Evolutionary conservation across 1,140 invertebrate species (phyloP).

Genomic region (Rhagoletis pomonella): DNA sequence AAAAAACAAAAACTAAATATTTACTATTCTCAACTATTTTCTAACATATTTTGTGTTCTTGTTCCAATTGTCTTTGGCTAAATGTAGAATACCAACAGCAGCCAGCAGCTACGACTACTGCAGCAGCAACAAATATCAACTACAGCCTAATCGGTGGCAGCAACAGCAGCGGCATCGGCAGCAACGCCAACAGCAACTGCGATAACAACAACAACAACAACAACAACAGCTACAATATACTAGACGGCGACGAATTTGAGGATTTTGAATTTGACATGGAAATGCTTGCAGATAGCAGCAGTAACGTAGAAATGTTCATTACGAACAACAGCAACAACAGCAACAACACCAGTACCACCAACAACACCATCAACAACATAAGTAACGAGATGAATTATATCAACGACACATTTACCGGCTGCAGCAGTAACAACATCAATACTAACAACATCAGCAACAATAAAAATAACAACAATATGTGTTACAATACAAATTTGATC

Average conservation of each 20-base stretch:
- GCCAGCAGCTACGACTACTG: conserved; percentile 67
- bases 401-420: conserved; percentile 34
- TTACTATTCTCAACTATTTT: neutral
- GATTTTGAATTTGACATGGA: conserved; percentile 69
- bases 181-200: conserved; percentile 50
- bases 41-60: neutral
- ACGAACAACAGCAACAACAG: conserved; percentile 48
- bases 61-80: neutral
- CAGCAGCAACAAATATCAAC: conserved; percentile 55
- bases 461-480: neutral
- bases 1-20: no score
- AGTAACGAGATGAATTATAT: neutral
- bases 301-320: conserved; percentile 44
- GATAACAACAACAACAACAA: conserved; percentile 60
- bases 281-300: conserved; percentile 69
- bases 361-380: neutral
- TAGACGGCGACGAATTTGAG: conserved; percentile 59
- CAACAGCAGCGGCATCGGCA: conserved; percentile 56
- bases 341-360: conserved; percentile 56
- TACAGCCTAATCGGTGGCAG: conserved; percentile 58
- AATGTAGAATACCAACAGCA: conserved; percentile 71
- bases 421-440: conserved; percentile 50
- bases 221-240: conserved; percentile 66
- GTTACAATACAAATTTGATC: neutral
- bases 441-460: neutral